Percentiles rank a stretch among this genome's conserved stretches.
phyloP scores from a whole-genome alignment of 2,113 vertebrate species.

The Hemibagrus wyckioides region DNA sequence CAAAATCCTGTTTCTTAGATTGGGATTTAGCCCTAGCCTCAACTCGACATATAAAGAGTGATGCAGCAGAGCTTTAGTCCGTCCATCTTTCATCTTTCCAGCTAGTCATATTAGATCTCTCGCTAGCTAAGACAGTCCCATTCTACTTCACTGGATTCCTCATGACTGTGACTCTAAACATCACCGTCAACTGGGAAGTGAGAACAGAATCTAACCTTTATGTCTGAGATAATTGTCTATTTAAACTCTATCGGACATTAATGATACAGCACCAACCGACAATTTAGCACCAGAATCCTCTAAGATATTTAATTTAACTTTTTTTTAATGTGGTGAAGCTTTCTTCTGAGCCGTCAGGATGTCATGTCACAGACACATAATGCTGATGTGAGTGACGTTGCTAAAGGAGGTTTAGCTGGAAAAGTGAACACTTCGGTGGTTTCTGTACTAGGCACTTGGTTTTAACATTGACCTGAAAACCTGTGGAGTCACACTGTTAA shows the following conservation, averaged over 20 bases:
- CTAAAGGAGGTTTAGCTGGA: neutral
- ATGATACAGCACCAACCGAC: neutral
- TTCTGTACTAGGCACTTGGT: slow-evolving; percentile 20
- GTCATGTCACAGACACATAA: neutral
- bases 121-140: neutral
- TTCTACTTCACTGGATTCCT: neutral
- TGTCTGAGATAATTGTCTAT: neutral
- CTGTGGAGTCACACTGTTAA: neutral
- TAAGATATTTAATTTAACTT: neutral
- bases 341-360: neutral
- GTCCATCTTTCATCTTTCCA: neutral
- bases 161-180: neutral
- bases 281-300: neutral
- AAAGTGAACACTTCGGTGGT: neutral
- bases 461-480: neutral
- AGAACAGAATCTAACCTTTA: neutral
- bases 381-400: neutral
- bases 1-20: neutral
- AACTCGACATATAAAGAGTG: neutral
- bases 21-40: neutral
- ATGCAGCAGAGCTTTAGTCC: neutral
- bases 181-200: neutral
- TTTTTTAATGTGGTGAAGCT: neutral
- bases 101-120: neutral
- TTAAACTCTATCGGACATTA: neutral